Percentiles rank a stretch among this genome's conserved stretches.
Conservation (phyloP, 2,113 vertebrate genomes). For the Actenoides lindsayi region DNA sequence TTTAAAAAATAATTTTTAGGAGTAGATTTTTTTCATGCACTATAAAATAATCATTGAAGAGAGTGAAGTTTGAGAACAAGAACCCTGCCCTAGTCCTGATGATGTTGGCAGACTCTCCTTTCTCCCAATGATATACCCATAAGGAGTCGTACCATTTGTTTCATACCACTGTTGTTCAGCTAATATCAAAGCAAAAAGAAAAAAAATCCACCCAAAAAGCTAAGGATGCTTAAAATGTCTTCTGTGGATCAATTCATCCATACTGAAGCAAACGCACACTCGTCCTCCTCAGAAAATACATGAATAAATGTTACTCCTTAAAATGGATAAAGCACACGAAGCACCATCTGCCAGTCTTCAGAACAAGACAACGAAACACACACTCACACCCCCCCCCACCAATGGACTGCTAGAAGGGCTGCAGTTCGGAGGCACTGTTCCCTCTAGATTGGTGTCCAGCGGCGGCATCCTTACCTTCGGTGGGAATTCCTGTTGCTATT, state of each 20-base stretch:
- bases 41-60: neutral
- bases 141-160: neutral
- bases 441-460: constrained; percentile 38
- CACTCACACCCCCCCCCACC: constrained; percentile 23
- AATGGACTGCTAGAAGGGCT: constrained; percentile 47
- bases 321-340: constrained; percentile 44
- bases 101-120: neutral
- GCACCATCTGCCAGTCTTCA: constrained; percentile 51
- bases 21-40: neutral
- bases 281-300: neutral
- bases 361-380: constrained; percentile 17
- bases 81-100: neutral
- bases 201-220: constrained; percentile 2
- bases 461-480: constrained; percentile 90
- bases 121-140: neutral
- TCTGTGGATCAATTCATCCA: constrained; percentile 13
- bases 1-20: neutral
- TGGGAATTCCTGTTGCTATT: constrained; percentile 99
- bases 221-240: constrained; percentile 27
- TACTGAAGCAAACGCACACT: neutral
- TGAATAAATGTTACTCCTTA: constrained; percentile 17
- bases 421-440: constrained; percentile 53
- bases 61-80: neutral
- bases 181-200: neutral
- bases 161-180: neutral